Evolutionary conservation across 2,888 invertebrate species (phyloP).

Genomic region (Agonopterix heracliana): DNA sequence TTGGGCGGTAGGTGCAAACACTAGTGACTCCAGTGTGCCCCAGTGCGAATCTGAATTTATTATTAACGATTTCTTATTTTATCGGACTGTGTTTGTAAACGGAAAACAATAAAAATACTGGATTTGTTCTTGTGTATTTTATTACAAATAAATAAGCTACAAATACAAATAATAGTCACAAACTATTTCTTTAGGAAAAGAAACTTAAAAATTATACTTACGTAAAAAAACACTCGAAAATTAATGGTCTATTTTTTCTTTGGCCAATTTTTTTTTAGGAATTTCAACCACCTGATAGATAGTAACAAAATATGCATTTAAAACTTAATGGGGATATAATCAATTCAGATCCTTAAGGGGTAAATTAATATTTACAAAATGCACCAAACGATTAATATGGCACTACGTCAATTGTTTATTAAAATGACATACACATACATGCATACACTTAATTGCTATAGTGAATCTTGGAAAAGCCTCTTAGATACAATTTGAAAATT

Average conservation of each 20-base stretch:
- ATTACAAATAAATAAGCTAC: slow-evolving; percentile 65
- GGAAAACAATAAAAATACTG: background rate
- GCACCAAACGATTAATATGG: slow-evolving; percentile 1
- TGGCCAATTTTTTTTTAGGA: slow-evolving; percentile 27
- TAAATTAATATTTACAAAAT: background rate
- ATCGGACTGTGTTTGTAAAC: too few species aligned
- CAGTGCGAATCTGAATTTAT: too few species aligned
- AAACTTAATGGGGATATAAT: slow-evolving; percentile 8
- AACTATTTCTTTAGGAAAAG: slow-evolving; percentile 24
- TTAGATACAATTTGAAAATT: too few species aligned
- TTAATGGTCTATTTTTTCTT: slow-evolving; percentile 21
- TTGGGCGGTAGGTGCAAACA: too few species aligned
- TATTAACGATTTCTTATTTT: too few species aligned
- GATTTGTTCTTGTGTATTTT: slow-evolving; percentile 23
- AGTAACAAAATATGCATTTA: slow-evolving; percentile 13
- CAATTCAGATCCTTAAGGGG: background rate
- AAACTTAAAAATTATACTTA: slow-evolving; percentile 17
- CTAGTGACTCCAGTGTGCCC: too few species aligned
- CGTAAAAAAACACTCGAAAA: slow-evolving; percentile 12
- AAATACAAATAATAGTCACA: slow-evolving; percentile 45
- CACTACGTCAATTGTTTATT: background rate
- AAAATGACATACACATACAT: background rate
- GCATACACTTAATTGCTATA: background rate
- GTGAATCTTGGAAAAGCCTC: too few species aligned
- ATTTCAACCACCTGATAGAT: background rate